phyloP scores from a whole-genome alignment of 2,888 invertebrate species.

The Acanthosepion pharaonis region DNA sequence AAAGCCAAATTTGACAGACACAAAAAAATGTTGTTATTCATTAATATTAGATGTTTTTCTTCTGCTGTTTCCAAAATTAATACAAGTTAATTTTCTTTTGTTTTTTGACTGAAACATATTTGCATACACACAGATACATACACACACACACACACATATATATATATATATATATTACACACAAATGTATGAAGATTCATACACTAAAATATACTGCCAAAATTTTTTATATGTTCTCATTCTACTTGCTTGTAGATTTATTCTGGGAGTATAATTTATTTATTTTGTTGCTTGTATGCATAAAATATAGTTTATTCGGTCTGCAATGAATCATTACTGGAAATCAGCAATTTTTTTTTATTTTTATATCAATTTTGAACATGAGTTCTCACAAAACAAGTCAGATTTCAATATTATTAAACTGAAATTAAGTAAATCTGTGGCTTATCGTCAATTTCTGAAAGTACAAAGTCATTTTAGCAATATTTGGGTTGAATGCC shows the following conservation, averaged over 20 bases:
- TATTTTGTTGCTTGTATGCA: not conserved
- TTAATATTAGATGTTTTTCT: too few species aligned
- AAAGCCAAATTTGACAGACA: too few species aligned
- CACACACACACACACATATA: too few species aligned
- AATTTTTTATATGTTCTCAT: not conserved
- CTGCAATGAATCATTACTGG: not conserved
- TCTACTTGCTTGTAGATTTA: not conserved
- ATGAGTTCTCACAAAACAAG: not conserved
- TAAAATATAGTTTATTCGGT: not conserved
- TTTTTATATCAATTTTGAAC: not conserved
- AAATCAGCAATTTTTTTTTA: not conserved
- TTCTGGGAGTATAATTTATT: not conserved
- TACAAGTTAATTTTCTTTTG: too few species aligned
- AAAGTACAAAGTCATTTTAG: not conserved
- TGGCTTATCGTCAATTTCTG: not conserved
- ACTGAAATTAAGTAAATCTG: not conserved
- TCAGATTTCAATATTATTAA: not conserved
- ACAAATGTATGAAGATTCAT: too few species aligned
- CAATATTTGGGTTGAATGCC: not conserved
- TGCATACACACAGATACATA: too few species aligned
- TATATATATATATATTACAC: not conserved
- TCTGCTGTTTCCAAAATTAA: too few species aligned
- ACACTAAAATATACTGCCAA: not conserved
- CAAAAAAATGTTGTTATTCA: too few species aligned
- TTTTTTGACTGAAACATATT: too few species aligned